These are phyloP conservation scores for Passer montanus DNA, from an alignment of 2,113 vertebrate species.

Conservation along the genomic window DNA sequence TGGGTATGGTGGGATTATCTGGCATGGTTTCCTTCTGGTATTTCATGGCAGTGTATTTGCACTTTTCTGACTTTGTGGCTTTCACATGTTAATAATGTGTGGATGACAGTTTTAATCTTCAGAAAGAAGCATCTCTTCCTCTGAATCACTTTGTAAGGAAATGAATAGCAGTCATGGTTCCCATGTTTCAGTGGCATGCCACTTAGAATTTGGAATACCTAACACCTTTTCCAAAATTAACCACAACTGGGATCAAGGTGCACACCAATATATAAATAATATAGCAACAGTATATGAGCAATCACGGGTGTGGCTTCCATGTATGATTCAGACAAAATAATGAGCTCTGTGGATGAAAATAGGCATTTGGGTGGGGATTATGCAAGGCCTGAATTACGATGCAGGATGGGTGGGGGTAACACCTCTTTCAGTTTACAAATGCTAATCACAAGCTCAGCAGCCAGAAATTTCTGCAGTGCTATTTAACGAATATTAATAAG, in stretches of 20 bases:
- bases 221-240: slow-evolving; percentile 21
- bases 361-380: slow-evolving; percentile 66
- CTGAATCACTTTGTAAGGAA: slow-evolving; percentile 43
- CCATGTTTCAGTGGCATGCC: slow-evolving; percentile 4
- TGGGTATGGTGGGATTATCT: neutral
- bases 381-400: slow-evolving; percentile 55
- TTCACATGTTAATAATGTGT: neutral
- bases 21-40: neutral
- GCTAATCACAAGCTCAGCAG: slow-evolving; percentile 22
- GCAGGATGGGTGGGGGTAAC: slow-evolving; percentile 29
- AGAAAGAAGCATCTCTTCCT: slow-evolving; percentile 7
- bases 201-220: neutral
- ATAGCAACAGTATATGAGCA: slow-evolving; percentile 53
- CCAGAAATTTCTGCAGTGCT: slow-evolving; percentile 20
- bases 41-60: neutral
- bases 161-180: slow-evolving; percentile 22
- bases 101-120: neutral
- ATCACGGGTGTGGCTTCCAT: slow-evolving; percentile 51
- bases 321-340: slow-evolving; percentile 71
- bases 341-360: slow-evolving; percentile 61
- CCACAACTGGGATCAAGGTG: neutral
- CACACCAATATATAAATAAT: slow-evolving; percentile 46
- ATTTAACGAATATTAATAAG: slow-evolving; percentile 32
- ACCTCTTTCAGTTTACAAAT: slow-evolving; percentile 26
- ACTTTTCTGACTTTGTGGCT: neutral